Evolutionary conservation across 2,888 invertebrate genomes (phyloP).

Genomic region (Rotaria macrura): DNA sequence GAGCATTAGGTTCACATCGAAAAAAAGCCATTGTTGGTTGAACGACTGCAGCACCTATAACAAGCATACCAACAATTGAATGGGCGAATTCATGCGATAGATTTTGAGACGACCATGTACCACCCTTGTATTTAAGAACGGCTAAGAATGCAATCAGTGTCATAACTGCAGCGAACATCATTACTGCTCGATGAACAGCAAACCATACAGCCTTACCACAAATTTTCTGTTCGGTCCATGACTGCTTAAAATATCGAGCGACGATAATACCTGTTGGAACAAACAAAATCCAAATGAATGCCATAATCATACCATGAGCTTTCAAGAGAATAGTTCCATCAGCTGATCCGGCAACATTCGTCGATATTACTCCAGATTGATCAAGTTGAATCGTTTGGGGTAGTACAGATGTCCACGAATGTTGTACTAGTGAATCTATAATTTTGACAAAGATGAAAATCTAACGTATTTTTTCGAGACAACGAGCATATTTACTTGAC

Average conservation of each 20-base stretch:
- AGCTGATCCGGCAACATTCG: too few species aligned
- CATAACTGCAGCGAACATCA: conserved; percentile 38
- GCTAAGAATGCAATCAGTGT: conserved; percentile 43
- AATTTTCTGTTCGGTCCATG: conserved; percentile 43
- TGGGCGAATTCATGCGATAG: conserved; percentile 38
- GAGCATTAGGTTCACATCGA: conserved; percentile 41
- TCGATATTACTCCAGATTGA: too few species aligned
- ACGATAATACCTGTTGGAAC: neutral
- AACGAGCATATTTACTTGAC: too few species aligned
- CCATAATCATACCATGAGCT: neutral
- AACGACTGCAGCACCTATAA: neutral
- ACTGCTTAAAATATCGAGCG: conserved; percentile 43
- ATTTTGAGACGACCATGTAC: conserved; percentile 36
- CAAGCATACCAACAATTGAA: neutral
- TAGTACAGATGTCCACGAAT: too few species aligned
- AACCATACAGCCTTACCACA: conserved; percentile 47
- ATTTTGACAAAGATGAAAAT: too few species aligned
- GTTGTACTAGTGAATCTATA: too few species aligned
- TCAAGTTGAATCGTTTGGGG: too few species aligned
- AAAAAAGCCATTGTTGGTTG: conserved; percentile 47
- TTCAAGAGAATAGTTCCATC: neutral
- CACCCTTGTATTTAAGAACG: conserved; percentile 43
- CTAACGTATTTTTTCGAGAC: too few species aligned
- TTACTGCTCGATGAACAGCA: conserved; percentile 41
- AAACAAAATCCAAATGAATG: neutral